Evolutionary conservation across 2,888 invertebrate genomes (phyloP).

Genomic region (Mycalesis mineus): DNA sequence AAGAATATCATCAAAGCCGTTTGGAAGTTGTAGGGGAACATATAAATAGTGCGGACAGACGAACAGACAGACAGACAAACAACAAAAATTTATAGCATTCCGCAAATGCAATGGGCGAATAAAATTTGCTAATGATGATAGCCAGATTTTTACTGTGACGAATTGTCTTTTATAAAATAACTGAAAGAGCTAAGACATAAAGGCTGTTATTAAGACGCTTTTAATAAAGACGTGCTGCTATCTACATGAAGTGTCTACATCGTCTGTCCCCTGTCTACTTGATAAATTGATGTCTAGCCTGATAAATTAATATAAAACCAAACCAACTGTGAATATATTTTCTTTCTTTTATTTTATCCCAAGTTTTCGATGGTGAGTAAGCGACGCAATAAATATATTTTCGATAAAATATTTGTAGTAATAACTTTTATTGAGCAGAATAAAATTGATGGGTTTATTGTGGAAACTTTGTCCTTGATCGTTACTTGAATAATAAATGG

Average conservation of each 20-base stretch:
- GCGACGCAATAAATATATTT: neutral
- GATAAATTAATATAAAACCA: slow-evolving; percentile 21
- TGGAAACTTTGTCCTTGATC: no score
- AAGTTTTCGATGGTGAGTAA: neutral
- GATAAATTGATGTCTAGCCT: slow-evolving; percentile 22
- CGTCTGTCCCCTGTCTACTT: slow-evolving; percentile 19
- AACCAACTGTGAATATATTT: slow-evolving; percentile 8
- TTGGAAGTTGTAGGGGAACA: no score
- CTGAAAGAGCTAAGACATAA: neutral
- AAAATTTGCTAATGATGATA: no score
- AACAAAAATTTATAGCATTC: no score
- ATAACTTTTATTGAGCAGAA: neutral
- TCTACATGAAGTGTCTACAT: slow-evolving; percentile 11
- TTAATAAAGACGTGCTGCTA: neutral
- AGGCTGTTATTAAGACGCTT: neutral
- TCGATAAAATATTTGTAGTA: neutral
- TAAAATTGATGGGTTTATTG: no score
- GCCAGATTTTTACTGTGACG: no score
- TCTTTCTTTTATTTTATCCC: slow-evolving; percentile 3
- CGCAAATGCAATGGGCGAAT: no score
- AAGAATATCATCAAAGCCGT: no score
- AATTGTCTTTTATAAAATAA: no score
- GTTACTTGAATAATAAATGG: no score
- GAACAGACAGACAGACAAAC: no score
- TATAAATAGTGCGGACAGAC: no score